phyloP scores from a whole-genome alignment of 2,797 vertebrate species.

The Dendrocincla fuliginosa region DNA sequence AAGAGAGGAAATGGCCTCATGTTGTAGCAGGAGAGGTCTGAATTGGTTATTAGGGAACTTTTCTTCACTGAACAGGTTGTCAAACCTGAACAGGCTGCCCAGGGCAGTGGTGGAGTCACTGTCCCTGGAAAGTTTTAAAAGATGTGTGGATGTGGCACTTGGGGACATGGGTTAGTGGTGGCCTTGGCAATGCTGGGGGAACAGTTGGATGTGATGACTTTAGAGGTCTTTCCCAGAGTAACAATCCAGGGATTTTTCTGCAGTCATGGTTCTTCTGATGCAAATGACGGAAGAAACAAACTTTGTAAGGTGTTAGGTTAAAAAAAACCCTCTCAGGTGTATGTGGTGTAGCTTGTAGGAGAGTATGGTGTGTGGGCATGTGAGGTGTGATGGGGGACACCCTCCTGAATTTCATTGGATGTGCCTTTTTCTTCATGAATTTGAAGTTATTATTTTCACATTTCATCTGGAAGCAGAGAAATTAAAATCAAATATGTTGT shows the following conservation, averaged over 20 bases:
- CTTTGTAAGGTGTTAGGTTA: neutral
- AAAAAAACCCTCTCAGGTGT: neutral
- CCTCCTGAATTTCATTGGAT: neutral
- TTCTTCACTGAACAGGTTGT: neutral
- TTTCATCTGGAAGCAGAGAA: neutral
- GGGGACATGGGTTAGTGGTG: neutral
- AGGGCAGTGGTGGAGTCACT: neutral
- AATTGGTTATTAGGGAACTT: too few species aligned
- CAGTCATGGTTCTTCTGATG: neutral
- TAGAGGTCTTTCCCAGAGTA: neutral
- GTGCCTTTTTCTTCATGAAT: neutral
- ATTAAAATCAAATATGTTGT: neutral
- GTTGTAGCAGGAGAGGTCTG: neutral
- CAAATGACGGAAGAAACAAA: neutral
- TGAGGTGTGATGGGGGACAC: rapidly evolving
- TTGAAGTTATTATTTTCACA: neutral
- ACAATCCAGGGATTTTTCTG: neutral
- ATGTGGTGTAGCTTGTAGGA: neutral
- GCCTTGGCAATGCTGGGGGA: neutral
- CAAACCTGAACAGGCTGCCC: neutral
- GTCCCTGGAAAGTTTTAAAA: neutral
- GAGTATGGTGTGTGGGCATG: rapidly evolving
- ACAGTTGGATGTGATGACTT: neutral
- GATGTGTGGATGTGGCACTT: neutral
- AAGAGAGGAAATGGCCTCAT: neutral